Evolutionary conservation across 2,113 vertebrate species (phyloP), one percentile per base, ranked within the genome.

Genomic region (Elephantulus edwardii): DNA sequence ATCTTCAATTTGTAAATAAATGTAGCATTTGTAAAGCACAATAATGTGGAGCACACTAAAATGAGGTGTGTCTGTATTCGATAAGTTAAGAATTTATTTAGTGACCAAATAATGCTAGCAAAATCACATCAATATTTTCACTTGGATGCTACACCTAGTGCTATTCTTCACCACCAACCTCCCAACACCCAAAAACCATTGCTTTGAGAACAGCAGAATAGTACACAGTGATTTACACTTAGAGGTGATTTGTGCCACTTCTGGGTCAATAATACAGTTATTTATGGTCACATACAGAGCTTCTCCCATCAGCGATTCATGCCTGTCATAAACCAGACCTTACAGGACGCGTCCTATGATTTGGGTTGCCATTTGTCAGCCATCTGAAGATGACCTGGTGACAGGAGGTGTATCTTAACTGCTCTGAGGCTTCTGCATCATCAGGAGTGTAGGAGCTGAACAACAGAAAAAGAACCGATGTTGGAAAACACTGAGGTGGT

Each of bases 1-100:
- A n/a, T n/a, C n/a, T n/a, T n/a, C n/a, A n/a, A n/a, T n/a, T n/a
- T n/a, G n/a, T n/a, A n/a, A n/a, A n/a, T n/a, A n/a, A n/a, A n/a
- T n/a, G n/a, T n/a, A n/a, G n/a, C n/a, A n/a, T n/a, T n/a, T n/a
- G n/a, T n/a, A n/a, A n/a, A n/a, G n/a, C n/a, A n/a, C n/a, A n/a
- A n/a, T n/a, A n/a, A n/a, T n/a, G n/a, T n/a, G n/a, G n/a, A n/a
- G n/a, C n/a, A n/a, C n/a, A n/a, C n/a, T n/a, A n/a, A n/a, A n/a
- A n/a, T n/a, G n/a, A n/a, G n/a, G n/a, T n/a, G n/a, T n/a, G n/a
- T n/a, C n/a, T n/a, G n/a, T 60, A 60, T 8, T 60, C 56, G 40
- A 35, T 33, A 93, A 92, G 82, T 68, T 10, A 75, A 83, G 13
- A 74, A 54, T 76, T 91, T 85, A 87, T 87, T 75, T 88, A 81